A percentile compares a stretch with the other conserved stretches of the same genome.
phyloP scores from a whole-genome alignment of 2,113 vertebrate species.

The Hoplias malabaricus region DNA sequence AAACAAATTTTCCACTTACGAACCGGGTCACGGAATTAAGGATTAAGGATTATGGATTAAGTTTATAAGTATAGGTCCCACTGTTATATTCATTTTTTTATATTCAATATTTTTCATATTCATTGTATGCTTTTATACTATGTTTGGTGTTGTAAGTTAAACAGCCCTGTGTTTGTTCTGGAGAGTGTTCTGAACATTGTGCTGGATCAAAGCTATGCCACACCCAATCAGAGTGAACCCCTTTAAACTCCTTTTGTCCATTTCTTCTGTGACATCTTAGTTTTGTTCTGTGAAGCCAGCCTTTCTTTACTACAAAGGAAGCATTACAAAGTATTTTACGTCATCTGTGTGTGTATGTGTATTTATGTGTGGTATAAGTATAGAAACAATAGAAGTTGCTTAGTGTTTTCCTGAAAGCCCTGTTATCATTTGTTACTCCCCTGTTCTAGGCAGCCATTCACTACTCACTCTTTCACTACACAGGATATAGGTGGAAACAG shows the following conservation, averaged over 20 bases:
- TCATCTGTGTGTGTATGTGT: constrained; percentile 2
- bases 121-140: too few species aligned
- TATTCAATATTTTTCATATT: too few species aligned
- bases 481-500: constrained; percentile 12
- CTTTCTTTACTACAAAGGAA: constrained; percentile 11
- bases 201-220: not conserved
- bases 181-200: not conserved
- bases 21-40: too few species aligned
- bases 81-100: too few species aligned
- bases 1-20: too few species aligned
- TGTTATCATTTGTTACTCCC: not conserved
- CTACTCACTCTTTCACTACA: not conserved
- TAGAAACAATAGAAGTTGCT: not conserved
- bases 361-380: not conserved
- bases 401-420: constrained; percentile 6
- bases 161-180: not conserved
- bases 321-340: constrained; percentile 3
- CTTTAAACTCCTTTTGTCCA: not conserved
- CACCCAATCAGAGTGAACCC: not conserved
- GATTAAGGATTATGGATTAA: too few species aligned
- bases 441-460: not conserved
- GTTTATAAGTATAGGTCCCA: too few species aligned
- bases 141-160: too few species aligned
- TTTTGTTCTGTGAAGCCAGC: not conserved
- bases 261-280: not conserved